Conservation (phyloP, 2,888 invertebrate species). For the Glyphotaelius pellucidus region DNA sequence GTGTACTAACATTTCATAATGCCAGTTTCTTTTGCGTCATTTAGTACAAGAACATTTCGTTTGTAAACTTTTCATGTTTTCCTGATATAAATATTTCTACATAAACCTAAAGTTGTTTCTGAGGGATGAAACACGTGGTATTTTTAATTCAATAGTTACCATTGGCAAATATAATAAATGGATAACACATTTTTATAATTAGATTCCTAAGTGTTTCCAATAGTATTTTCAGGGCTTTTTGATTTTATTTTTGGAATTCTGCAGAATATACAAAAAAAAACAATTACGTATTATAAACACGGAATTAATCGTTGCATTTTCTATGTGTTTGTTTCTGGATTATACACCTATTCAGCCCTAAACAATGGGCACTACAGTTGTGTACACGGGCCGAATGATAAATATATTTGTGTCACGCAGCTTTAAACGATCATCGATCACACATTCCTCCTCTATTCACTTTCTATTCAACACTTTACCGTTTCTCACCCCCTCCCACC, state of each 20-base stretch:
- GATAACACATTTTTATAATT: too few relatives aligned
- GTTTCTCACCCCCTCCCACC: neutral
- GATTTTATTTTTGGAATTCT: neutral
- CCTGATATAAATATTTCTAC: too few relatives aligned
- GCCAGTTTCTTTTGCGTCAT: too few relatives aligned
- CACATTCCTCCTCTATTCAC: conserved; percentile 6
- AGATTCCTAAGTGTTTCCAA: too few relatives aligned
- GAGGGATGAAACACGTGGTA: too few relatives aligned
- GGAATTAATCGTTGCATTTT: neutral
- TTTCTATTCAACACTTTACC: conserved; percentile 7
- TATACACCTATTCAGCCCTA: neutral
- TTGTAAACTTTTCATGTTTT: too few relatives aligned
- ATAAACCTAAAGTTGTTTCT: too few relatives aligned
- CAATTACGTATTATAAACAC: neutral
- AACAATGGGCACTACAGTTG: neutral
- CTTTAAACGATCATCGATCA: conserved; percentile 28
- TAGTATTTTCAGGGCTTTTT: neutral
- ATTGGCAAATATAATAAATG: too few relatives aligned
- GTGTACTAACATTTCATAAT: neutral
- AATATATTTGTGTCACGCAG: neutral
- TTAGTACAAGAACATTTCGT: too few relatives aligned
- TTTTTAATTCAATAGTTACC: too few relatives aligned
- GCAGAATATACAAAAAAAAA: neutral
- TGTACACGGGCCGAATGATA: neutral
- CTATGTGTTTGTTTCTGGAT: neutral